These are phyloP conservation scores for Choloepus hoffmanni DNA, from an alignment of 2,113 vertebrate species.

Conservation along the genomic window DNA sequence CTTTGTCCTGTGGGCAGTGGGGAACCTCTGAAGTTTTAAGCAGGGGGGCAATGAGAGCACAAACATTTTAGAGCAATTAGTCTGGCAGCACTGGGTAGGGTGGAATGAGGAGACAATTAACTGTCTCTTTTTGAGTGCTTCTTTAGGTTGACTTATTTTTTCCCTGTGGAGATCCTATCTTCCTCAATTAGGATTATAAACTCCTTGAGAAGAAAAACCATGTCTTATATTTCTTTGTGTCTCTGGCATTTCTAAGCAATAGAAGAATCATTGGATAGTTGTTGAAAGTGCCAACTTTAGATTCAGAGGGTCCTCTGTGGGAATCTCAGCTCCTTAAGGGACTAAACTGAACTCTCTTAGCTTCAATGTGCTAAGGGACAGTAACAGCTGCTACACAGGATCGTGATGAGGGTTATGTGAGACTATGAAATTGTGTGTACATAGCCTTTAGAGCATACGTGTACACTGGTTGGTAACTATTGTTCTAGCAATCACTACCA, in stretches of 20 bases:
- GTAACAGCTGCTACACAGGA: not conserved
- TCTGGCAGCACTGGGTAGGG: constrained; percentile 49
- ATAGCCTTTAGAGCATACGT: not conserved
- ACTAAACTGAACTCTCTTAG: not conserved
- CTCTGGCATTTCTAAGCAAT: constrained; percentile 12
- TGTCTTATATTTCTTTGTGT: not conserved
- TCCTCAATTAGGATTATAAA: constrained; percentile 35
- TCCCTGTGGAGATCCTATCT: constrained; percentile 7
- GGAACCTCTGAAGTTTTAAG: constrained; percentile 71
- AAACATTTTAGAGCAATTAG: constrained; percentile 59
- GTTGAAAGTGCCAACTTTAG: not conserved
- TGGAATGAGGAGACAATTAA: not conserved
- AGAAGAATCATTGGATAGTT: not conserved
- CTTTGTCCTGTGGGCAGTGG: constrained; percentile 67
- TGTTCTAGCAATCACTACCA: not conserved
- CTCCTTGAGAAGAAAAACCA: constrained; percentile 1
- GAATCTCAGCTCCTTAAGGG: not conserved
- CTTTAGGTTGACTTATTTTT: not conserved
- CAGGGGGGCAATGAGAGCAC: constrained; percentile 52
- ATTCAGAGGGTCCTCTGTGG: not conserved
- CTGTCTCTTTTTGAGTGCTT: constrained; percentile 39
- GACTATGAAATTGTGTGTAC: not conserved
- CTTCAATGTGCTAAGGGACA: not conserved
- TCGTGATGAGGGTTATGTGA: not conserved
- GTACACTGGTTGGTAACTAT: not conserved